These are phyloP conservation scores for Drosophila emarginata DNA, from an alignment of 2,888 invertebrate species.

Conservation along the genomic window DNA sequence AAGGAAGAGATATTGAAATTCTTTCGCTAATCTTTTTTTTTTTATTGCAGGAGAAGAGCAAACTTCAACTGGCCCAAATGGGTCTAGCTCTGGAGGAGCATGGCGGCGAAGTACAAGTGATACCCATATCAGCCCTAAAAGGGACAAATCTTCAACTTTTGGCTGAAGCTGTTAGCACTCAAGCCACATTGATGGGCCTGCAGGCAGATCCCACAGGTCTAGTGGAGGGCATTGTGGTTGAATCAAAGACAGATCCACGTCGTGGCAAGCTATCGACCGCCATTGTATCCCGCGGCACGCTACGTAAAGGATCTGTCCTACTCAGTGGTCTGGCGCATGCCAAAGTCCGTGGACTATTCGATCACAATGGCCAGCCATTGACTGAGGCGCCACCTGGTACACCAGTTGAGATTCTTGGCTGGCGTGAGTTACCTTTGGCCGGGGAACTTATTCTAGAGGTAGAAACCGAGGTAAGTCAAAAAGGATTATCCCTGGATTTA, in stretches of 20 bases:
- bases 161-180: constrained; percentile 91
- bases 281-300: constrained; percentile 92
- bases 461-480: constrained; percentile 85
- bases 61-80: constrained; percentile 88
- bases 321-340: constrained; percentile 94
- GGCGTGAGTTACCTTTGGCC: constrained; percentile 93
- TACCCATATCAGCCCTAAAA: constrained; percentile 95
- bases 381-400: constrained; percentile 88
- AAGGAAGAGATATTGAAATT: neutral
- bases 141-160: constrained; percentile 89
- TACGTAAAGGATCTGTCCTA: constrained; percentile 89
- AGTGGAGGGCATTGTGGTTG: constrained; percentile 95
- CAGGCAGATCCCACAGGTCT: constrained; percentile 91
- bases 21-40: neutral
- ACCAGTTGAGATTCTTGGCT: constrained; percentile 94
- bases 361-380: constrained; percentile 88
- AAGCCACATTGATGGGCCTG: constrained; percentile 94
- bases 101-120: constrained; percentile 96
- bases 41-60: constrained; percentile 87
- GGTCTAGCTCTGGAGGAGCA: constrained; percentile 92
- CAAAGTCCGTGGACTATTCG: constrained; percentile 91
- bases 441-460: constrained; percentile 95
- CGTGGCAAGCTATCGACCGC: constrained; percentile 92
- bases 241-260: constrained; percentile 88
- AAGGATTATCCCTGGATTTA: neutral